phyloP scores from a whole-genome alignment of 2,888 invertebrate species.

The Drosophila pegasa region DNA sequence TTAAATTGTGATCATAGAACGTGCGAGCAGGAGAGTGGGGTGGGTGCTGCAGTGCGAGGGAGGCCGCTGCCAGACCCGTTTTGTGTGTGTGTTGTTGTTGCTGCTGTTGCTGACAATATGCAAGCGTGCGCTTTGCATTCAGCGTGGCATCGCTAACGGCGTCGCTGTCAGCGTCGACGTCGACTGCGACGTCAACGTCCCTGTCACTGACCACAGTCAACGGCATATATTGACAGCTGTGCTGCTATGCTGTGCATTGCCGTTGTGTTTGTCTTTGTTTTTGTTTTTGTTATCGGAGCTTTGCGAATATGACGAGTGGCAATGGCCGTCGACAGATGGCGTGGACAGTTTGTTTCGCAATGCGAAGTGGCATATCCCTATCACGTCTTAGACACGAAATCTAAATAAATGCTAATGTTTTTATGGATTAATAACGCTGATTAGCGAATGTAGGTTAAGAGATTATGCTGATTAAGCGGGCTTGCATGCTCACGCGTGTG shows the following conservation, averaged over 20 bases:
- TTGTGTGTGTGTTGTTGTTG: constrained; percentile 1
- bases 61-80: constrained; percentile 22
- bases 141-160: constrained; percentile 5
- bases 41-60: constrained; percentile 10
- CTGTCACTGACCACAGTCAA: constrained; percentile 72
- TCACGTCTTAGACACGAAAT: constrained; percentile 42
- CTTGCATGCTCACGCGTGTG: constrained; percentile 29
- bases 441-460: constrained; percentile 63
- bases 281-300: constrained; percentile 22
- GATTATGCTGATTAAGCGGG: constrained; percentile 57
- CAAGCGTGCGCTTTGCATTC: constrained; percentile 45
- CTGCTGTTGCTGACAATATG: constrained; percentile 19
- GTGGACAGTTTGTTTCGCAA: constrained; percentile 21
- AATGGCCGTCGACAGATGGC: constrained; percentile 18
- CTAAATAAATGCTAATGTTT: constrained; percentile 45
- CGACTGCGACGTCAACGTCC: constrained; percentile 1
- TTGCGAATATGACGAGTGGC: constrained; percentile 48
- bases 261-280: constrained; percentile 1
- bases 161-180: background rate
- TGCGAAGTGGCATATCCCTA: constrained; percentile 43
- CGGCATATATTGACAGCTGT: constrained; percentile 56
- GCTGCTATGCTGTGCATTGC: constrained; percentile 26
- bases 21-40: constrained; percentile 1
- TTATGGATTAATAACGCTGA: constrained; percentile 54
- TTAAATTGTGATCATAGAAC: constrained; percentile 25